Base-by-base conservation (phyloP, 2,797 vertebrate genomes). In the Lithobates sylvaticus region DNA sequence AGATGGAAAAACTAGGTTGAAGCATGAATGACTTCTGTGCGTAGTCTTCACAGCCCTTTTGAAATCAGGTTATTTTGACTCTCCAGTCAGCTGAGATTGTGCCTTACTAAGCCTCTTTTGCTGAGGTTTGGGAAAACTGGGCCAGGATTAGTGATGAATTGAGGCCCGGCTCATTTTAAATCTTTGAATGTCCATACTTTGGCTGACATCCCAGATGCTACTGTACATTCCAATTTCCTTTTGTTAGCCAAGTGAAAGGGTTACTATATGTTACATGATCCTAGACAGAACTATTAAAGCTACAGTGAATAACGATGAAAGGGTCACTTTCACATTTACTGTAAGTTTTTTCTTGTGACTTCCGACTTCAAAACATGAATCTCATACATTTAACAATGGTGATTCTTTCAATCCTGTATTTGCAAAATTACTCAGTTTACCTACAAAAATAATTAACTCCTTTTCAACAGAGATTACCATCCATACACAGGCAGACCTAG, bases 121-220 rank as follows among this genome's bases (percentile, higher is more conserved):
- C 74, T 74, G 73, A 47, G 81, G 81, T 83, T 75, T 81, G 42
- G 54, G 42, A 76, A 83, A 70, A 70, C n/a, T 84, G 74, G 74
- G 65, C 74, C 50, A 78, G 83, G 75, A 78, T 84, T 84, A 84
- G 10, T 21, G 47, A 77, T 84, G 47, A 70, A 84, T 78, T 58
- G 67, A 78, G 42, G 61, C 10, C 65, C 29, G 39, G 82, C 74
- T 70, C 82, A 84, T 77, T 76, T 76, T 54, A 76, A 77, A 70
- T 78, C 67, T 70, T 77, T 78, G 67, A 84, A 68, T 70, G 74
- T 70, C 74, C 76, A 77, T 29, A 84, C 68, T 84, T 84, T 84
- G 83, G 83, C 44, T 68, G 44, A 50, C 29, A 58, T 77, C 83
- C 83, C 83, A 84, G 74, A 83, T 61, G 82, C 83, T 84, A 70